Conservation (phyloP, 2,888 invertebrate species). For the Cephonodes hylas region DNA sequence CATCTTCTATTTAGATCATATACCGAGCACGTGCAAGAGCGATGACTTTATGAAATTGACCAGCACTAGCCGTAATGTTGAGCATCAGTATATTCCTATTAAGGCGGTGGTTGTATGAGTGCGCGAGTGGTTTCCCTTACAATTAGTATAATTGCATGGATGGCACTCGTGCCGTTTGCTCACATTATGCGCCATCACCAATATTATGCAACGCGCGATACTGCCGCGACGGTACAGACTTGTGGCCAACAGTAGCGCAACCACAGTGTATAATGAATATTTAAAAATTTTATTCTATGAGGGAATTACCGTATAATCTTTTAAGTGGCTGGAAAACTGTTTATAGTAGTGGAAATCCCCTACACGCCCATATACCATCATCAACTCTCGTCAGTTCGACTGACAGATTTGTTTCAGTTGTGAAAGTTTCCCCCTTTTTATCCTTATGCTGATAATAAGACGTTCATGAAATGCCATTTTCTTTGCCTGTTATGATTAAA, state of each 20-base stretch:
- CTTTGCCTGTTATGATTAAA: no score
- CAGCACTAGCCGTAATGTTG: no score
- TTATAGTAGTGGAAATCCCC: neutral
- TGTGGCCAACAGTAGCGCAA: neutral
- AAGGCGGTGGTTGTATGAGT: neutral
- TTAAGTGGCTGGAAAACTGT: neutral
- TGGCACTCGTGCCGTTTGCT: neutral
- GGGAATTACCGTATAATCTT: neutral
- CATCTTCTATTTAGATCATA: no score
- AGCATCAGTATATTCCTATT: neutral
- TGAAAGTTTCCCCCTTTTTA: no score
- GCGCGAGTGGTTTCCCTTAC: neutral
- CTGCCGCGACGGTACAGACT: neutral
- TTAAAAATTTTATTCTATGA: neutral
- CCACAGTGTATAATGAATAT: neutral
- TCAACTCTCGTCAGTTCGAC: no score
- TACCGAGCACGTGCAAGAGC: no score
- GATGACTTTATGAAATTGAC: no score
- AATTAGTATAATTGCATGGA: neutral
- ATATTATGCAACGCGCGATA: neutral
- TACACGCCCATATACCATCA: no score
- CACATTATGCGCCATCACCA: neutral
- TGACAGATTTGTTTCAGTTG: no score
- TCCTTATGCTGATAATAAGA: no score
- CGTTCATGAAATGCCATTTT: no score